phyloP scores from a whole-genome alignment of 1,140 invertebrate genomes.

The Cydia amplana region DNA sequence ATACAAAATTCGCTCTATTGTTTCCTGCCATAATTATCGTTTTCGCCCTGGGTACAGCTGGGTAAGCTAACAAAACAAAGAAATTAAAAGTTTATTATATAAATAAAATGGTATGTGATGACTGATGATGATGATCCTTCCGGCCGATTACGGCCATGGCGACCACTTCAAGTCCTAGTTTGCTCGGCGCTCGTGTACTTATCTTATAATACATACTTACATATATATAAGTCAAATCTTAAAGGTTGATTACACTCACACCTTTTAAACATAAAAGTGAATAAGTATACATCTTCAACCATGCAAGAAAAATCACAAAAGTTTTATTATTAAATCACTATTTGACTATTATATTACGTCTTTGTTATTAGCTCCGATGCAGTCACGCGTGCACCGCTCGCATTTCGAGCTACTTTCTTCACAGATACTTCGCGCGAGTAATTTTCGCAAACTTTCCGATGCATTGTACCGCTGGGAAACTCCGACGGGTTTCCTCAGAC shows the following conservation, averaged over 20 bases:
- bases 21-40: too few species aligned
- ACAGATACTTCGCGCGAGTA: conserved; percentile 9
- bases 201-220: too few species aligned
- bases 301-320: not conserved
- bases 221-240: too few species aligned
- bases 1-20: too few species aligned
- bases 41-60: not conserved
- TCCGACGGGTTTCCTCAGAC: not conserved
- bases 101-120: too few species aligned
- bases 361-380: conserved; percentile 3
- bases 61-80: not conserved
- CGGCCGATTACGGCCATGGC: too few species aligned
- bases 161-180: too few species aligned
- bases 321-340: not conserved
- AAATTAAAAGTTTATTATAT: not conserved
- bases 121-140: too few species aligned
- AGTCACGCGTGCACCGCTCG: conserved; percentile 8
- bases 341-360: not conserved
- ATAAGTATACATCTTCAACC: not conserved
- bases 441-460: conserved; percentile 26
- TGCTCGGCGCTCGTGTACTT: too few species aligned
- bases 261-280: not conserved
- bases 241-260: not conserved
- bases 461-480: conserved; percentile 18
- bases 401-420: conserved; percentile 15